Evolutionary conservation across 2,888 invertebrate genomes (phyloP), one percentile per base, ranked within the genome.

Genomic region (Perithous albicinctus): DNA sequence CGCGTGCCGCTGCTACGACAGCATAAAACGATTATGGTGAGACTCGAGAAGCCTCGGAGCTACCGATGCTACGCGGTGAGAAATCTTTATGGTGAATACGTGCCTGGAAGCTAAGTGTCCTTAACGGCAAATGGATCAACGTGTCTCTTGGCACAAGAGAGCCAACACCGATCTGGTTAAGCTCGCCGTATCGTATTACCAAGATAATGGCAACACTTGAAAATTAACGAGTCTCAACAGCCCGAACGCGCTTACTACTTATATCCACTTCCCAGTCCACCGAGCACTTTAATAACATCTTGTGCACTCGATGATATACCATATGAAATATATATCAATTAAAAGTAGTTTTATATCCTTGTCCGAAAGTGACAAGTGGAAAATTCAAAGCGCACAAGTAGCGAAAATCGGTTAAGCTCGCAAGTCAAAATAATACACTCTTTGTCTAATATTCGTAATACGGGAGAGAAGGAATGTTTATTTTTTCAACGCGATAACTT

Each of bases 31-130:
- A 76, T 67, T 48, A 76, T 35, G 26, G 20, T n/a, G n/a, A n/a
- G 38, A 6, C 54, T 38, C 56, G 10, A 29, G 15, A 7, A 56
- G 10, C n/a, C 5, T 29, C 12, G 10, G 26, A 7, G 29, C 46
- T 18, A 15, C 18, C 23, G 54, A 56, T 26, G 54, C 38, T 15
- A 35, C 43, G 32, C 66, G 43, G 48, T 54, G 5, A 43, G 23
- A 54, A 64, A 59, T 64, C 15, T 59, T 76, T 67, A 48, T 67
- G 67, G 46, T 59, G 59, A 23, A 26, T 35, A 59, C 76, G 76
- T 76, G 76, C n/a, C 56, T 29, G 10, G 43, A 48, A 59, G 67
- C 46, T 20, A 7, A 63, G 64, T 56, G 35, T 7, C 41, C 2
- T n/a, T 23, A 26, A 70, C 38, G 41, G 2, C 18, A 12, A 41